Conservation (phyloP, 2,888 invertebrate genomes). For the Amblyjoppa proteus region DNA sequence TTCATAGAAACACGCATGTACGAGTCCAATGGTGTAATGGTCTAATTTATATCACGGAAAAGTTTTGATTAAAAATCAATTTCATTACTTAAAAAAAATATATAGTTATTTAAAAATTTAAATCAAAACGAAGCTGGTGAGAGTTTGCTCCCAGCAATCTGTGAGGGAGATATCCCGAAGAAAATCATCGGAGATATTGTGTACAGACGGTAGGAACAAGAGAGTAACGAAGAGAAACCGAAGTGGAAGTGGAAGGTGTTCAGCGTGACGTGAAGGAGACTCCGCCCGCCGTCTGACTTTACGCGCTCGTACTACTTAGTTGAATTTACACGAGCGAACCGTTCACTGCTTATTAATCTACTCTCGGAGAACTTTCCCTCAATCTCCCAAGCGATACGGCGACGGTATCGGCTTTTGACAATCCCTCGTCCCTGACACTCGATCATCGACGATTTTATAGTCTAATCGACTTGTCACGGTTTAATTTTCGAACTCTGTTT, state of each 20-base stretch:
- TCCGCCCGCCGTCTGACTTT: slow-evolving; percentile 63
- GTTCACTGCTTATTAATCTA: slow-evolving; percentile 67
- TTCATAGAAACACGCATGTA: no score
- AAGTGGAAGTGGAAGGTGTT: slow-evolving; percentile 24
- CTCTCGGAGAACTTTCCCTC: slow-evolving; percentile 54
- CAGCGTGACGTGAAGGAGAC: slow-evolving; percentile 14
- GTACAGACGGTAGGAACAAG: background rate
- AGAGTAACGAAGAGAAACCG: background rate
- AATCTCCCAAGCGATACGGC: slow-evolving; percentile 8
- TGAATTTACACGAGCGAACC: slow-evolving; percentile 64
- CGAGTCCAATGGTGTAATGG: no score
- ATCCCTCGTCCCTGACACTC: slow-evolving; percentile 21
- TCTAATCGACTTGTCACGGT: background rate
- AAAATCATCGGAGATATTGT: background rate
- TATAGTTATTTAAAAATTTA: background rate
- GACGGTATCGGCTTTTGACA: slow-evolving; percentile 17
- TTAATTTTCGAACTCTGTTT: background rate
- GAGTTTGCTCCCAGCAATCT: slow-evolving; percentile 11
- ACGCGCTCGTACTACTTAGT: slow-evolving; percentile 68
- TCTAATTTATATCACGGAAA: no score
- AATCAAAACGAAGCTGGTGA: background rate
- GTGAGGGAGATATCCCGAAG: background rate
- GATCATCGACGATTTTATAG: background rate
- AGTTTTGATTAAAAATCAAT: no score
- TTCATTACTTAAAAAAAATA: no score